Evolutionary conservation across 2,797 vertebrate genomes (phyloP), one percentile per base, ranked within the genome.

Genomic region (Phoxinus dragarum): DNA sequence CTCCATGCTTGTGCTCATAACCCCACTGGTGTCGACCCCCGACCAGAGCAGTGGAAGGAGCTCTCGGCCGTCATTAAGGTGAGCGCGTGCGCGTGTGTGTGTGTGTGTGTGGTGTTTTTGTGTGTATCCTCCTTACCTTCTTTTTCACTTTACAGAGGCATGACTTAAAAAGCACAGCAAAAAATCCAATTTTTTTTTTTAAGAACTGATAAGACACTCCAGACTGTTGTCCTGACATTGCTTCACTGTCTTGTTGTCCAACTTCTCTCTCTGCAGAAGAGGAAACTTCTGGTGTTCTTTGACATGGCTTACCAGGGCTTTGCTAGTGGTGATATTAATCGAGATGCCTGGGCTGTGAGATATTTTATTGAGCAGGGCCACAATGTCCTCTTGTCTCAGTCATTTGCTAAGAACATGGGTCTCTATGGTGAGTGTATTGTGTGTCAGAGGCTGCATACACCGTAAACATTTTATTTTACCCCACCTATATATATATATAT

Each of bases 241-340:
- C 14, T 17, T 49, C 5, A 27, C 27, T 23, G 16, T 5, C 14
- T 17, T 56, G 10, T 68, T 64, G 3, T 66, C n/a, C 3, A 1
- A 4, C 19, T 52, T 56, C 5, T 81, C 34, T 82, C 21, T 79
- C 54, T 71, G 77, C 91, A 99, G 98, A 97, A 99, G 95, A 96
- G 94, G 90, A 97, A 97, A 80, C 96, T 99, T 88, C 96, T 99
- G 0, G 95, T 95, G 17, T 99, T 98, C 93, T 99, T 99, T 2
- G 98, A 99, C 94, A 99, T 99, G 98, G 98, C 98, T 52, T 99
- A 99, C 89, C 98, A 99, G 93, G 98, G 98, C 88, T 99, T 99
- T 78, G 98, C 98, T 81, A 99, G 98, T 0, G 98, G 98, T 17
- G 98, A 99, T 89, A 97, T 97, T 7, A 93, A 99, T 89, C 95